Base-by-base conservation (phyloP, 1,140 invertebrate species). In the Aphaenogaster ashmeadi region DNA sequence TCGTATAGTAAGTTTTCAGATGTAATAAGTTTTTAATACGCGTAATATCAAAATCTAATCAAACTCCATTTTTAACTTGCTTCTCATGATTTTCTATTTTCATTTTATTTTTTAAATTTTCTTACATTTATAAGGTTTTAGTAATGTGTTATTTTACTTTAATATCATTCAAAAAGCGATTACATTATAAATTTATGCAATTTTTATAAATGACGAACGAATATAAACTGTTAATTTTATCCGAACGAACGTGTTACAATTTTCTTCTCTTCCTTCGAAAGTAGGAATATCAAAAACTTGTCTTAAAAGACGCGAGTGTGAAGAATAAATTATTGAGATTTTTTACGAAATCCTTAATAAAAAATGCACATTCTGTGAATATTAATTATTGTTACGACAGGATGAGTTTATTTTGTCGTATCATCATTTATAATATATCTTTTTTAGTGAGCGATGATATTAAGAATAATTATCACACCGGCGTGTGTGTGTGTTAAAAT, bases 301-400 rank as follows among this genome's bases (percentile, higher is more conserved):
- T 52, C 5, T 79, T 64, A 15, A 41, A 21, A 64, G n/a, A 36
- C 44, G 41, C 44, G 41, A 66, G 7, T 64, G 15, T n/a, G 11
- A 79, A 79, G 62, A 66, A 66, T 66, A 64, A 47, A 52, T 79
- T 64, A 38, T 50, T 64, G n/a, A 79, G 5, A 18, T 79, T 66
- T 1, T 27, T 79, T 66, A 38, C 33, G 27, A 79, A 79, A 79
- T 66, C 7, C 13, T 38, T 66, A 71, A 54, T 67, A 50, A 13
- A 79, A 33, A 21, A 27, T 15, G 41, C 2, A 11, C 9, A 71
- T 71, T 1, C 6, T 44, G 18, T 64, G 21, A 71, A 44, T 71
- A 15, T 7, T 56, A 81, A n/a, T 69, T 41, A 69, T 33, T 0
- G 2, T 47, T 47, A 33, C 7, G 11, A 9, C 11, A 7, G 6